Conservation (phyloP, 2,113 vertebrate genomes). For the Bos taurus region DNA sequence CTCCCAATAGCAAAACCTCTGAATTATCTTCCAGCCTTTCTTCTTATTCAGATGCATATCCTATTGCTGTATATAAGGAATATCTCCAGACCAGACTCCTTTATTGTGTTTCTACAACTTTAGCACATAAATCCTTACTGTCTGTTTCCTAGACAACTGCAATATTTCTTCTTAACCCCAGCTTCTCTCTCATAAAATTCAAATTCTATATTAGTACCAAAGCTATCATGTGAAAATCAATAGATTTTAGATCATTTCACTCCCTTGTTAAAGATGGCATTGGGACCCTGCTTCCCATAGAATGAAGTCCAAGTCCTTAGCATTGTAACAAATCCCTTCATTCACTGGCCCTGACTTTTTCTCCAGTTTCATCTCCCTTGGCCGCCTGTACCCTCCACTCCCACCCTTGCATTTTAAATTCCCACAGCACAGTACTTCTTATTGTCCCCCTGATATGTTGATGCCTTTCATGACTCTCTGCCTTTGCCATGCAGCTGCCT, state of each 20-base stretch:
- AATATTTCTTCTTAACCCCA: not conserved
- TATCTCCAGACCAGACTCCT: not conserved
- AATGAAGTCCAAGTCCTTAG: not conserved
- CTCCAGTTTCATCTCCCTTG: not conserved
- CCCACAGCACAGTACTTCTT: not conserved
- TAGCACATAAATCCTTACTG: not conserved
- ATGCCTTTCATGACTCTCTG: constrained; percentile 39
- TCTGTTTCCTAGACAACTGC: not conserved
- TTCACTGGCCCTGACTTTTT: not conserved
- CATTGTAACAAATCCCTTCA: not conserved
- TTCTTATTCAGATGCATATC: not conserved
- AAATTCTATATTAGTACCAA: not conserved
- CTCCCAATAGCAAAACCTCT: not conserved
- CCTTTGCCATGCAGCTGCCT: constrained; percentile 27
- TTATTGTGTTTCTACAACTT: not conserved
- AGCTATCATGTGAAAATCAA: not conserved
- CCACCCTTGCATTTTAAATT: constrained; percentile 7
- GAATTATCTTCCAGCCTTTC: not conserved
- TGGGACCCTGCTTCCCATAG: not conserved
- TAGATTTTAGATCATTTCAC: not conserved
- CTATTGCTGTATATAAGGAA: not conserved
- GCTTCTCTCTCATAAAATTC: not conserved
- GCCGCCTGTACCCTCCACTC: not conserved
- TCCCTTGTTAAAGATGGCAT: not conserved
- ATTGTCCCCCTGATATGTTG: not conserved